Base-by-base conservation (phyloP, 2,113 vertebrate genomes). In the Caranx ignobilis region DNA sequence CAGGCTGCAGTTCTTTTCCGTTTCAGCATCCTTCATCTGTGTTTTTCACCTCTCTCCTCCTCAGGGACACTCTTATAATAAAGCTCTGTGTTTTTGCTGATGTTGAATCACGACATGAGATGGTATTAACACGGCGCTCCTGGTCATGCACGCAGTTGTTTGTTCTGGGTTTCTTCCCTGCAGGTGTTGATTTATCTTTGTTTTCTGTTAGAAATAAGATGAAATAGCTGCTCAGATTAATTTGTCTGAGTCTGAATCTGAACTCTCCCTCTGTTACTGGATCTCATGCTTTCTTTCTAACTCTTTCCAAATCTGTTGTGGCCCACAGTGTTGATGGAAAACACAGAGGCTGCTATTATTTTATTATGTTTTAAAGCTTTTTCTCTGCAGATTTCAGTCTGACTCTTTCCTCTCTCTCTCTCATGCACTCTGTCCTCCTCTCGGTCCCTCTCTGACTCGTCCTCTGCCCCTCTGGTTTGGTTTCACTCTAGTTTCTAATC, bases 401-500 rank as follows among this genome's bases (percentile, higher is more conserved):
- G 15, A 19, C 41, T 63, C 39, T 7, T 77, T 39, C 55, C 34
- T 34, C 60, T 37, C 15, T 32, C 47, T 32, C 43, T 61, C 56
- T 79, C 34, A 60, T 16, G 7, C 43, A 35, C 70, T n/a, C 31
- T 6, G 45, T 52, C 47, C 18, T 59, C 10, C 6, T 41, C 26
- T 26, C 26, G 26, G 26, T 26, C 26, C 26, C 26, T 54, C 19
- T 52, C 35, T 79, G 41, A 68, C 4, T 39, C 39, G 8, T 45
- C 32, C 48, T 35, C 31, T 66, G 37, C 37, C 31, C 66, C 5
- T n/a, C 31, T 47, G 39, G 19, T 54, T 73, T n/a, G 57, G 19
- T 43, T 75, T 32, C 43, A 21, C 15, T 83, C 11, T n/a, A 26
- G 32, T 41, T 65, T 65, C 37, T 80, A 61, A 67, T 5, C 34